Base-by-base conservation (phyloP, 1,140 invertebrate species). In the Trachelipus rathkii region DNA sequence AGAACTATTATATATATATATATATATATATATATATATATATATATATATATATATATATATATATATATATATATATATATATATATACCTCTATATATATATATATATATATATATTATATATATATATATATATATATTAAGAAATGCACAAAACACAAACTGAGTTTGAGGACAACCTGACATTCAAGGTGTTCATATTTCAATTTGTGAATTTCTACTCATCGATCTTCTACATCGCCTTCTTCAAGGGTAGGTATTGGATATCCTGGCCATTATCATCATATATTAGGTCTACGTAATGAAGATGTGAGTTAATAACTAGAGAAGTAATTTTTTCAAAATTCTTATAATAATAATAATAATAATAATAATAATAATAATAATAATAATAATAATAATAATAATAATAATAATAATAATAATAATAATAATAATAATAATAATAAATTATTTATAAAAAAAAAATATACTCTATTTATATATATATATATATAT, bases 121-220 rank as follows among this genome's bases (percentile, higher is more conserved):
- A 24, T 45, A 21, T 23, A 73, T 73, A 50, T 73, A 73, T 73
- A 45, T 73, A 73, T 73, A 50, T 50, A 73, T 73, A 73, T 73
- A 73, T 44, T 73, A 73, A 85, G 92, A 95, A 85, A 90, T 92
- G 88, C 91, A 93, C 82, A 86, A 93, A 81, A 95, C 93, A 1
- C 91, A 94, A 86, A 91, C 90, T 24, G 92, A 95, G 83, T 94
- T 92, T 84, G 93, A 95, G 76, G 91, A 94, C 82, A 92, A 91
- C 84, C 86, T 93, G 23, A 92, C 91, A 0, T 89, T 95, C 82
- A 95, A 94, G 87, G 92, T 93, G 73, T 95, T 94, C 84, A 87
- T 93, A 78, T 93, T 95, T 83, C 92, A 94, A 85, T 95, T 95
- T 85, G 90, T 94, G 81, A 95, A 95, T 85, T 94, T 91, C 83